phyloP scores from a whole-genome alignment of 2,888 invertebrate genomes.

The Camptogramma bilineatum region DNA sequence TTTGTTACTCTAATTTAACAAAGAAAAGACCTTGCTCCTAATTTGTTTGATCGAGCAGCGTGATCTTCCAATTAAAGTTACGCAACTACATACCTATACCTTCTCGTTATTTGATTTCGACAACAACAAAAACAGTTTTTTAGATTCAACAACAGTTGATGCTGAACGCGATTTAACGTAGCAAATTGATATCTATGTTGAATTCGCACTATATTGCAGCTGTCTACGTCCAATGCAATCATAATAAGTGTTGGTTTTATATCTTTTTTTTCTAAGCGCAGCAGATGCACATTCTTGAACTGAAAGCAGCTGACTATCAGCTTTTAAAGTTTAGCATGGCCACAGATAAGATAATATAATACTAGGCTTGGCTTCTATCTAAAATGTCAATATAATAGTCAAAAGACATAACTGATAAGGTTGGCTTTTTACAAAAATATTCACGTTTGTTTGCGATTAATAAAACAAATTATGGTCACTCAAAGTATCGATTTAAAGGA shows the following conservation, averaged over 20 bases:
- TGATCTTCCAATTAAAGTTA: conserved; percentile 42
- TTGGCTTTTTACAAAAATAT: conserved; percentile 10
- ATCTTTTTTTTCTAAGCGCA: conserved; percentile 31
- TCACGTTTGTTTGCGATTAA: neutral
- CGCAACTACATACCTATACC: conserved; percentile 32
- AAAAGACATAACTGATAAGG: neutral
- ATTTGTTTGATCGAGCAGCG: conserved; percentile 40
- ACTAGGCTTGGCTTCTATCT: neutral
- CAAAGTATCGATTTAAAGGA: conserved; percentile 11
- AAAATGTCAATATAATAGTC: neutral
- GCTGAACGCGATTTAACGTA: neutral
- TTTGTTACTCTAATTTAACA: conserved; percentile 29
- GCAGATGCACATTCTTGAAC: conserved; percentile 35
- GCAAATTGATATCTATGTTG: conserved; percentile 21
- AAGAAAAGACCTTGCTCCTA: conserved; percentile 44
- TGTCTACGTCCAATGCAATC: conserved; percentile 19
- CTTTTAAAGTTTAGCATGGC: neutral
- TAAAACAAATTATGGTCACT: neutral
- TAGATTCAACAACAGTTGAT: conserved; percentile 15
- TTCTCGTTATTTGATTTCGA: conserved; percentile 14
- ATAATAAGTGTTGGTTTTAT: conserved; percentile 27
- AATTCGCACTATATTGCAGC: conserved; percentile 29
- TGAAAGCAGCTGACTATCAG: conserved; percentile 39
- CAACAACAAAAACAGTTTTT: conserved; percentile 3
- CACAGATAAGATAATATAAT: too few species aligned